Evolutionary conservation across 1,140 invertebrate species (phyloP).

Genomic region (Aphidius gifuensis): DNA sequence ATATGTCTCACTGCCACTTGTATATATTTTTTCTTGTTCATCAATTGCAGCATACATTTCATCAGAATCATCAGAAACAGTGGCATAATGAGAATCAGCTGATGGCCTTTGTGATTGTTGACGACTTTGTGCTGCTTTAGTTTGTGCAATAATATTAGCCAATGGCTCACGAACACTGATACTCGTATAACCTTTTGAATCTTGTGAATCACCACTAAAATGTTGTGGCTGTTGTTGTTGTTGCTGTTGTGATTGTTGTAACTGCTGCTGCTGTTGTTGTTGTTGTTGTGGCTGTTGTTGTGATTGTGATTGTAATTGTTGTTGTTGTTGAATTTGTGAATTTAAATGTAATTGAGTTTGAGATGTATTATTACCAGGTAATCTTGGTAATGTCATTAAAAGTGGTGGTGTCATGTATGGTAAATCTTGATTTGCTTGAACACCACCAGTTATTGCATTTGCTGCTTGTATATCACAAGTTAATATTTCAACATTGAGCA

Average conservation of each 20-base stretch:
- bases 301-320: too few relatives aligned
- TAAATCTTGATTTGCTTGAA: conserved; percentile 81
- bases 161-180: conserved; percentile 86
- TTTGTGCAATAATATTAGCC: conserved; percentile 67
- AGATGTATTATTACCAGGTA: conserved; percentile 19
- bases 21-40: conserved; percentile 72
- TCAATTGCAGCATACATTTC: conserved; percentile 89
- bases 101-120: conserved; percentile 54
- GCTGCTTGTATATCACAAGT: conserved; percentile 67
- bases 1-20: conserved; percentile 83
- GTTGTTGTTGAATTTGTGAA: too few relatives aligned
- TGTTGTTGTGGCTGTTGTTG: too few relatives aligned
- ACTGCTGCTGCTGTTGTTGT: too few relatives aligned
- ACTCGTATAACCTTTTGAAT: conserved; percentile 86
- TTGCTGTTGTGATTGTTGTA: conserved; percentile 25
- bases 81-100: conserved; percentile 73
- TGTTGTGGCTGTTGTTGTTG: conserved; percentile 54
- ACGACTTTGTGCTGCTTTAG: conserved; percentile 45
- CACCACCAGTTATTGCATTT: conserved; percentile 75
- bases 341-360: too few relatives aligned
- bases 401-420: conserved; percentile 86
- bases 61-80: conserved; percentile 82
- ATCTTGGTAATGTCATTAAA: conserved; percentile 50
- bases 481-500: conserved; percentile 37
- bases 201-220: conserved; percentile 83